Base-by-base conservation (phyloP, 2,888 invertebrate genomes). In the Macrophya annulata region DNA sequence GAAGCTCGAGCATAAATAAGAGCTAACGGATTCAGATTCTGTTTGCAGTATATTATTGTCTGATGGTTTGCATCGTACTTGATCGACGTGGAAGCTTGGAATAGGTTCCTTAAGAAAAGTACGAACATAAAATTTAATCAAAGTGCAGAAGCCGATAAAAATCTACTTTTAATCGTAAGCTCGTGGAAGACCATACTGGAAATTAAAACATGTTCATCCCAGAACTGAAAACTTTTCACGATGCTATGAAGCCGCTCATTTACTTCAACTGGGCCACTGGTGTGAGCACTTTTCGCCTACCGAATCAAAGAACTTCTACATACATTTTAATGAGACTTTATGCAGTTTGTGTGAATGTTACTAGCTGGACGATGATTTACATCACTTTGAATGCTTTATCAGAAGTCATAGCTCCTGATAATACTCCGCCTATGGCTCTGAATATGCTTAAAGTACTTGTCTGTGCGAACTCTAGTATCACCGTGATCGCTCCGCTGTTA, bases 141-240 rank as follows among this genome's bases (percentile, higher is more conserved):
- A 31, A 21, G 21, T 1, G 62, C 0, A n/a, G 1, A 4, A 62
- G 17, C 8, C 0, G 3, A 25, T 10, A n/a, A 3, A 62, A 62
- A 9, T 9, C n/a, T 21, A n/a, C 21, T n/a, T 10, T 10, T 4
- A 62, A n/a, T n/a, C 0, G 4, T 1, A 55, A 55, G 2, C 5
- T 3, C 2, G 4, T n/a, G 15, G 17, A 1, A 17, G 6, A n/a
- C 17, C 5, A 55, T n/a, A n/a, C 17, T 17, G 31, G 37, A 37
- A 3, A 37, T 17, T 17, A 4, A 31, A 68, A 31, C 12, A 68
- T 68, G 68, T 37, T 37, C 25, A 0, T 12, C 10, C 15, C 4
- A 17, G 45, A 77, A 37, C 77, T 51, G 25, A 51, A 31, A 51
- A 77, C 25, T 51, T 77, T 77, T 55, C 21, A 55, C 51, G 77